These are phyloP conservation scores for Neuroterus valhalla DNA, from an alignment of 1,140 invertebrate species.

Conservation along the genomic window DNA sequence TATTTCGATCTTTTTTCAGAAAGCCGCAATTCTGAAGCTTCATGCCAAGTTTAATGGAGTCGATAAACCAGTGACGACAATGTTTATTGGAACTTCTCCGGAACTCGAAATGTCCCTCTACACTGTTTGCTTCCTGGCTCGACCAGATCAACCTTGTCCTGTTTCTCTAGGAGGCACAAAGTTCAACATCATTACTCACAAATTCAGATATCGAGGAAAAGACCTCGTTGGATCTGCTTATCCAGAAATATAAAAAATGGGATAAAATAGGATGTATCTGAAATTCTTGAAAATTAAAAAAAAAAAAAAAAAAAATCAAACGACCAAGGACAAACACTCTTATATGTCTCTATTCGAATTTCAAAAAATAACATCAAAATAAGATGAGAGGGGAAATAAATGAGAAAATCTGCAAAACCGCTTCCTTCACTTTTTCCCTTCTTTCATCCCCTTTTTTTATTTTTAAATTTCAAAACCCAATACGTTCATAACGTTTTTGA, in stretches of 20 bases:
- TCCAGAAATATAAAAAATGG: slow-evolving; percentile 80
- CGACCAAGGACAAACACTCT: no score
- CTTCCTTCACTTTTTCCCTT: no score
- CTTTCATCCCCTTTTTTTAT: no score
- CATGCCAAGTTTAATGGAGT: slow-evolving; percentile 84
- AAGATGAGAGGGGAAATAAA: no score
- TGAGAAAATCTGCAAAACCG: no score
- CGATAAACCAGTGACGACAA: slow-evolving; percentile 85
- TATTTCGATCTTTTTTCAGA: slow-evolving; percentile 77
- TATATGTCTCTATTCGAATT: no score
- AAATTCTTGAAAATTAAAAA: no score
- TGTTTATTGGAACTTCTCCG: slow-evolving; percentile 94
- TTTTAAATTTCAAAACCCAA: no score
- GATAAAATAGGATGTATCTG: no score
- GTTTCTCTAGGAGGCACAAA: slow-evolving; percentile 82
- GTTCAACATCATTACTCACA: slow-evolving; percentile 83
- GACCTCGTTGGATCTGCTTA: slow-evolving; percentile 87
- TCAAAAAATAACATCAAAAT: no score
- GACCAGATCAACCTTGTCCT: slow-evolving; percentile 83
- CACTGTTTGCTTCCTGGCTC: slow-evolving; percentile 87
- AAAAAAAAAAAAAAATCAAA: no score
- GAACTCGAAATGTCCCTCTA: slow-evolving; percentile 95
- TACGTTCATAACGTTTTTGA: no score
- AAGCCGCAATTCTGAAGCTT: slow-evolving; percentile 85
- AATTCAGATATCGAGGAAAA: slow-evolving; percentile 84